Conservation (phyloP, 2,113 vertebrate species). For the Ardeotis arabs region DNA sequence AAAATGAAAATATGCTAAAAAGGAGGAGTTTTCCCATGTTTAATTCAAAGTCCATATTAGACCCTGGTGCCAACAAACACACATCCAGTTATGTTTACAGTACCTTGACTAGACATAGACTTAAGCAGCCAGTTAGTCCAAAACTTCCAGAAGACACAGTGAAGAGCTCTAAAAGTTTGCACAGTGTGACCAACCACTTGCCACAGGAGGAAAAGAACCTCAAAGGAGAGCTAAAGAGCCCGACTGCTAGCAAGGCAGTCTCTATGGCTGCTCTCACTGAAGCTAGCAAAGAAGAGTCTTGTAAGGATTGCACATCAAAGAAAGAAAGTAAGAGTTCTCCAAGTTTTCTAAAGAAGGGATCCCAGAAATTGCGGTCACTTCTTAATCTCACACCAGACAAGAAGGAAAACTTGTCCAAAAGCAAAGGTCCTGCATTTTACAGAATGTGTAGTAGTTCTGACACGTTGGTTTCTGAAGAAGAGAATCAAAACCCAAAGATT, state of each 20-base stretch:
- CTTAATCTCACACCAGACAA: conserved; percentile 87
- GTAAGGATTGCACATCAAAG: conserved; percentile 70
- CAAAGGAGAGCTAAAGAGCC: conserved; percentile 69
- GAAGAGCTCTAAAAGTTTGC: conserved; percentile 73
- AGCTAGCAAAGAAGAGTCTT: conserved; percentile 68
- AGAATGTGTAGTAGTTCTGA: conserved; percentile 85
- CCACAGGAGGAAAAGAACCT: conserved; percentile 75
- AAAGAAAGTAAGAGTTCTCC: conserved; percentile 78
- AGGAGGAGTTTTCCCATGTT: conserved; percentile 87
- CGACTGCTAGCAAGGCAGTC: conserved; percentile 74
- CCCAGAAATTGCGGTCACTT: conserved; percentile 87
- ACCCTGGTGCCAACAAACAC: conserved; percentile 69
- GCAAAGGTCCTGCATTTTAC: conserved; percentile 76
- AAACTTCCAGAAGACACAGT: conserved; percentile 68
- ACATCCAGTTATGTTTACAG: conserved; percentile 79
- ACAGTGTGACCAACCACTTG: conserved; percentile 71
- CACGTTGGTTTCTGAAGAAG: conserved; percentile 83
- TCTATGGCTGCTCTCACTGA: conserved; percentile 81
- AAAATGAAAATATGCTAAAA: conserved; percentile 82
- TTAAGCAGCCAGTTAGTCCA: conserved; percentile 62
- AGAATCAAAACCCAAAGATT: conserved; percentile 72
- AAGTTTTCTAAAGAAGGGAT: conserved; percentile 84
- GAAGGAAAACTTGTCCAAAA: conserved; percentile 80
- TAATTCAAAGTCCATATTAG: conserved; percentile 80
- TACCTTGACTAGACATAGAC: conserved; percentile 75